Conservation (phyloP, 2,888 invertebrate species). For the Lottia scabra region DNA sequence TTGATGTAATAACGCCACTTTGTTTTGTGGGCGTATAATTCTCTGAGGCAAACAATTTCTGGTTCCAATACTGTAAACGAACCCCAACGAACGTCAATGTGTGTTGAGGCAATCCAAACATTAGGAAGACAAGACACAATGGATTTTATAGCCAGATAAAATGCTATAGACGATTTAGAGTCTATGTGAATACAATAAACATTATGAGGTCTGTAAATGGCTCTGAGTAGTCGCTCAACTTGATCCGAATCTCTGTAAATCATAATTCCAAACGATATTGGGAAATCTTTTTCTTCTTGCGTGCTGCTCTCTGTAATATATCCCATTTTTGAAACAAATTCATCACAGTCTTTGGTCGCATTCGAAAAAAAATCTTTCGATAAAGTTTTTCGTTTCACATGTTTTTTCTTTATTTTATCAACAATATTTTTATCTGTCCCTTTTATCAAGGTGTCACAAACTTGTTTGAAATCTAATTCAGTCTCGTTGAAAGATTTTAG, state of each 20-base stretch:
- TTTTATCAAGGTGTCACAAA: too few relatives aligned
- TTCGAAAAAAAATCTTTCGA: too few relatives aligned
- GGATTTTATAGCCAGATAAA: slow-evolving; percentile 26
- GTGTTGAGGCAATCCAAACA: slow-evolving; percentile 41
- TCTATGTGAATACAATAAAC: slow-evolving; percentile 59
- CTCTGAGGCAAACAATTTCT: slow-evolving; percentile 53
- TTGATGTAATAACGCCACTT: too few relatives aligned
- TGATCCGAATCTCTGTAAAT: slow-evolving; percentile 45
- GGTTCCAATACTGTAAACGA: slow-evolving; percentile 52
- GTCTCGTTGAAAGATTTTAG: too few relatives aligned
- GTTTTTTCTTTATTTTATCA: too few relatives aligned
- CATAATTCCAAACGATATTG: slow-evolving; percentile 50
- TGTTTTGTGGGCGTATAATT: too few relatives aligned
- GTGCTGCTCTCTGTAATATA: too few relatives aligned
- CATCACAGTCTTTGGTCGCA: too few relatives aligned
- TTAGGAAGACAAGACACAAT: slow-evolving; percentile 49
- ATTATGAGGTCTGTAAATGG: slow-evolving; percentile 58
- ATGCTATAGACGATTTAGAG: slow-evolving; percentile 27
- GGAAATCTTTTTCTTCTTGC: slow-evolving; percentile 40
- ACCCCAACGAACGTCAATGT: slow-evolving; percentile 54
- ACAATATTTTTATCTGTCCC: too few relatives aligned
- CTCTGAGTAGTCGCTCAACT: slow-evolving; percentile 44
- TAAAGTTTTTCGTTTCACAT: too few relatives aligned
- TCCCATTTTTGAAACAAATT: too few relatives aligned
- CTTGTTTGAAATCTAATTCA: too few relatives aligned